Base-by-base conservation (phyloP, 1,140 invertebrate genomes). In the Diorhabda carinulata region DNA sequence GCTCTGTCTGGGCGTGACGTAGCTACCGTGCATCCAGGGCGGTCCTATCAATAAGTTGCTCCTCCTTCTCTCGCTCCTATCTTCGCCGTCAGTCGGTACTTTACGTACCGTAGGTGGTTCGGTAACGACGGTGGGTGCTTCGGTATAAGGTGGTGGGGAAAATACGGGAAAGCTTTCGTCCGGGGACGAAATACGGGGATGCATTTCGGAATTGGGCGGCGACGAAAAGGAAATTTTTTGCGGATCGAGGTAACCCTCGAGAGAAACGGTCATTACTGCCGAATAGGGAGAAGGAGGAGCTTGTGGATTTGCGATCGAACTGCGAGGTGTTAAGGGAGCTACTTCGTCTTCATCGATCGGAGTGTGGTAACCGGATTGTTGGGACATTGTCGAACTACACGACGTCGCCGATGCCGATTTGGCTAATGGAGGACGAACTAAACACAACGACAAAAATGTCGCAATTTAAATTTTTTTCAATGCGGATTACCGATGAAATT, bases 211-310 rank as follows among this genome's bases (percentile, higher is more conserved):
- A 69, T 86, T 86, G 0, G 91, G 89, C 2, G 91, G 91, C 3
- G 91, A 91, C 65, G 89, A 88, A 78, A 91, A 91, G 2, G 91
- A 92, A 67, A 92, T 89, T 42, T 90, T 83, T 4, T 88, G 86
- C 0, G 91, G 91, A 71, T 96, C 94, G 58, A 95, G 83, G 77
- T 94, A 96, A 3, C 90, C 92, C 66, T 95, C 93, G 3, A 95
- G 86, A 3, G 92, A 92, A 8, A 90, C 87, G 2, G 93, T 93
- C 83, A 92, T 88, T 2, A 92, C 85, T 0, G 93, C 93, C 2
- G 93, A 95, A 73, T 91, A 93, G 0, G 93, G 93, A 0, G 93
- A 93, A 0, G 91, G 91, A 9, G 76, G 75, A 40, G 72, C 78
- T 74, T 78, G 80, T 45, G 77, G 75, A 71, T 77, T 76, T 42